Percentiles rank a stretch among this genome's conserved stretches.
phyloP scores from a whole-genome alignment of 2,888 invertebrate genomes.

The Stenodera caucasica region DNA sequence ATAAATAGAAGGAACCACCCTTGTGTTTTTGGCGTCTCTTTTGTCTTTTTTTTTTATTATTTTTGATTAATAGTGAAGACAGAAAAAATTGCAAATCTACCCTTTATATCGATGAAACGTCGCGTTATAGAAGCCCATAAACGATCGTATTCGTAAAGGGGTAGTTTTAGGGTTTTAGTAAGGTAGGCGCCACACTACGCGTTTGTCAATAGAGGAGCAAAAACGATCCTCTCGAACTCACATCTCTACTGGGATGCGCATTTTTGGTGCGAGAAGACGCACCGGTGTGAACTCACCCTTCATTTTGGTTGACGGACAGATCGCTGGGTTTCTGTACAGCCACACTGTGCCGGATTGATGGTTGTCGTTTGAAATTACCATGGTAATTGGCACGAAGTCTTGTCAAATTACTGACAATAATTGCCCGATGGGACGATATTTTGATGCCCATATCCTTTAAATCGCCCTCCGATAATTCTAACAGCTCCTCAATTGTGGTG shows the following conservation, averaged over 20 bases:
- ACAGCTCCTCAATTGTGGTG: slow-evolving; percentile 62
- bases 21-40: background rate
- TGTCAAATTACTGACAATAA: slow-evolving; percentile 66
- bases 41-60: slow-evolving; percentile 15
- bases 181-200: too few species aligned
- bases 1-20: slow-evolving; percentile 28
- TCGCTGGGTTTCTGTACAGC: slow-evolving; percentile 53
- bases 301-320: slow-evolving; percentile 45
- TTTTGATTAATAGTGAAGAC: slow-evolving; percentile 13
- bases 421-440: slow-evolving; percentile 65
- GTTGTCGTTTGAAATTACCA: slow-evolving; percentile 48
- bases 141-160: background rate
- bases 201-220: too few species aligned
- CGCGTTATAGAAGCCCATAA: background rate
- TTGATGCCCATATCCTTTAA: slow-evolving; percentile 64
- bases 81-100: too few species aligned
- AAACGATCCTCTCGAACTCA: too few species aligned
- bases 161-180: slow-evolving; percentile 2
- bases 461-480: slow-evolving; percentile 62
- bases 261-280: too few species aligned
- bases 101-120: too few species aligned
- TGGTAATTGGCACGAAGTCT: slow-evolving; percentile 64
- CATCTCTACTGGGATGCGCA: too few species aligned
- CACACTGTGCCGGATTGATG: slow-evolving; percentile 54
- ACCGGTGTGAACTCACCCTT: slow-evolving; percentile 54